Evolutionary conservation across 2,797 vertebrate species (phyloP).

Genomic region (Chiroxiphia lanceolata): DNA sequence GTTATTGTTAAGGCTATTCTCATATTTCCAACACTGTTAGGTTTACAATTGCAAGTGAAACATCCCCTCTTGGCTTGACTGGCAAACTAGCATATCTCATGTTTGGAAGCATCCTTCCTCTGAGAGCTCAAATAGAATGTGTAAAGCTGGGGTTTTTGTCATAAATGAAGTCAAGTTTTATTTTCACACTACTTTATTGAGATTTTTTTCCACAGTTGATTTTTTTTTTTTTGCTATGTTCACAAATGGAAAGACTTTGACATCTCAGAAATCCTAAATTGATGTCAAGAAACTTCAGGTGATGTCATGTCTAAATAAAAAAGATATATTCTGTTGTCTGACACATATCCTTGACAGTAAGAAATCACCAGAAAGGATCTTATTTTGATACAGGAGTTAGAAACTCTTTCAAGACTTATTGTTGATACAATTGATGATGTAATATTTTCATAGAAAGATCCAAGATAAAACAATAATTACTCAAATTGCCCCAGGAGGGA

Average conservation of each 20-base stretch:
- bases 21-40: background rate
- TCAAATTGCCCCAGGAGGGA: background rate
- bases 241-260: background rate
- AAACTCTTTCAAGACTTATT: background rate
- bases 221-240: background rate
- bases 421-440: background rate
- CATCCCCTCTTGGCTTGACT: background rate
- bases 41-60: constrained; percentile 16
- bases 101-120: background rate
- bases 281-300: background rate
- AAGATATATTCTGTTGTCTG: background rate
- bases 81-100: background rate
- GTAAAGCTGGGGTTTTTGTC: fast-evolving
- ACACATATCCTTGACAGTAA: background rate
- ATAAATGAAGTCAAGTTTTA: background rate
- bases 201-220: background rate
- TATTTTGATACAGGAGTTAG: background rate
- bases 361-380: background rate
- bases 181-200: background rate
- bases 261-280: background rate
- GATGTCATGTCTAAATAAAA: background rate
- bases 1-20: background rate
- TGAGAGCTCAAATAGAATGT: background rate
- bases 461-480: background rate
- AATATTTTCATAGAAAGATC: background rate